Evolutionary conservation across 2,888 invertebrate species (phyloP).

Genomic region (Dryocosmus kuriphilus): DNA sequence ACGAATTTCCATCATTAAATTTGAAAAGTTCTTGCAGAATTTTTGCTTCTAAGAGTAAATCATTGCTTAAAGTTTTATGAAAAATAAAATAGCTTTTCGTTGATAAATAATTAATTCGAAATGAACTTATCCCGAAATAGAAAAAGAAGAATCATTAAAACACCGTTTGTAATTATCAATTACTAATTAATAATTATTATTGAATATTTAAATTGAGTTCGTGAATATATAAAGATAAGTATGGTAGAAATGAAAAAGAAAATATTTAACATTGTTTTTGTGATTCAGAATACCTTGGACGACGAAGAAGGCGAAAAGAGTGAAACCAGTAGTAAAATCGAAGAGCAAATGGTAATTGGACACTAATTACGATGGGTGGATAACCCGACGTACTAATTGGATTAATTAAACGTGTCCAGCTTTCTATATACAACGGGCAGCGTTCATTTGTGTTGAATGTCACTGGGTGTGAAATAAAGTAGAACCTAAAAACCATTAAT

Average conservation of each 20-base stretch:
- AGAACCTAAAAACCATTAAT: conserved; percentile 19
- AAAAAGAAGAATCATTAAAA: conserved; percentile 2
- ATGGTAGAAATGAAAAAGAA: neutral
- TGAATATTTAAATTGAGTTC: neutral
- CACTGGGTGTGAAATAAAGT: conserved; percentile 19
- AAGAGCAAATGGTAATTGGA: conserved; percentile 39
- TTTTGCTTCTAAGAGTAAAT: too few relatives aligned
- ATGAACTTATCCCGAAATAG: neutral
- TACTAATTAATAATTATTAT: neutral
- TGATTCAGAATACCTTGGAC: neutral
- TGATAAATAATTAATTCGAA: neutral
- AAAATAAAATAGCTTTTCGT: neutral
- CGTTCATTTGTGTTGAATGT: conserved; percentile 15
- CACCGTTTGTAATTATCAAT: too few relatives aligned
- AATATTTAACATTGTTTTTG: neutral
- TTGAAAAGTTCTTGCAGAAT: too few relatives aligned
- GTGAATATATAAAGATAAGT: neutral
- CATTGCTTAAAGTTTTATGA: neutral
- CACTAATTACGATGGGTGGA: conserved; percentile 39
- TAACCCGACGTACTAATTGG: conserved; percentile 37
- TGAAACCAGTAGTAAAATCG: conserved; percentile 31
- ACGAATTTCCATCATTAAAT: too few relatives aligned
- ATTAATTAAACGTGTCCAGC: conserved; percentile 36
- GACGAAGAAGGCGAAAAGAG: neutral
- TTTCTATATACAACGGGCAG: conserved; percentile 19